Evolutionary conservation across 2,797 vertebrate genomes (phyloP).

Genomic region (Lacerta bilineata): DNA sequence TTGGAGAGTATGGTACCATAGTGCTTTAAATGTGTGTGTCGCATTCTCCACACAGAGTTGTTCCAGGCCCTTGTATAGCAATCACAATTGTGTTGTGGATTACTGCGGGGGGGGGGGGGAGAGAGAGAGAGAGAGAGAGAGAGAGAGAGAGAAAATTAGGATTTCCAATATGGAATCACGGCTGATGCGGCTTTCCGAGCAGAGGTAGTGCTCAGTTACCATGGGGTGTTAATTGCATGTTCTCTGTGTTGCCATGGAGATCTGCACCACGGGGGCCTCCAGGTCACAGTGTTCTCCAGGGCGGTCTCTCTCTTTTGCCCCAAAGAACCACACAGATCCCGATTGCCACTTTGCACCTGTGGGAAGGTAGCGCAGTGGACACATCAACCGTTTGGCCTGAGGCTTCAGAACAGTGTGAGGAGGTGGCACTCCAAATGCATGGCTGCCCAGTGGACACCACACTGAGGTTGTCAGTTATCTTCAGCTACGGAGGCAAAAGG

Average conservation of each 20-base stretch:
- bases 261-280: not conserved
- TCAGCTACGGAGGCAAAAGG: not conserved
- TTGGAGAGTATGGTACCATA: too few relatives aligned
- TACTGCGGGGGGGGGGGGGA: not conserved
- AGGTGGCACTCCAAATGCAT: not conserved
- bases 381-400: not conserved
- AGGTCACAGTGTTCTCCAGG: not conserved
- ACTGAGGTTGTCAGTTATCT: not conserved
- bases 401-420: not conserved
- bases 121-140: too few relatives aligned
- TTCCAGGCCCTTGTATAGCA: not conserved
- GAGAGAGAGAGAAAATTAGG: not conserved
- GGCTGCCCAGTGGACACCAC: too few relatives aligned
- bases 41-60: not conserved
- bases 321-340: not conserved
- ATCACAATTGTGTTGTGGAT: not conserved
- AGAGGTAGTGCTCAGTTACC: not conserved
- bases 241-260: slow-evolving; percentile 38
- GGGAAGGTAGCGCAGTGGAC: not conserved
- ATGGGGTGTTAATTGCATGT: slow-evolving; percentile 23
- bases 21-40: too few relatives aligned
- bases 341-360: not conserved
- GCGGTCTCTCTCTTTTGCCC: not conserved
- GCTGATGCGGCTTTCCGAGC: not conserved
- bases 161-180: slow-evolving; percentile 12